Evolutionary conservation across 2,797 vertebrate species (phyloP).

Genomic region (Tolypeutes matacus): DNA sequence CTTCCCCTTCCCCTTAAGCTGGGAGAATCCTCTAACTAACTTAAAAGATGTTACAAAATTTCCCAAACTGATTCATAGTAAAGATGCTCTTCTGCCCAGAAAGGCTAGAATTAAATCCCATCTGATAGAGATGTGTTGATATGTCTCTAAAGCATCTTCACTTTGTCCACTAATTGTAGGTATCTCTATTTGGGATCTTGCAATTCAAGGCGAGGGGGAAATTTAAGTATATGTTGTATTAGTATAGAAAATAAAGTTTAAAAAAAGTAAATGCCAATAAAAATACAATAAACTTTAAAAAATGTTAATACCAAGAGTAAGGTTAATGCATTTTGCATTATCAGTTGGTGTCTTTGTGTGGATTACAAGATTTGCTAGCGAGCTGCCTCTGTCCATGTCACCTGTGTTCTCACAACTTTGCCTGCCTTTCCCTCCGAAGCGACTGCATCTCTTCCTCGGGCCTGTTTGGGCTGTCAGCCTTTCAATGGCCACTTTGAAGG

Average conservation of each 20-base stretch:
- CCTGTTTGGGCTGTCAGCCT: background rate
- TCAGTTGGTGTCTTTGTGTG: background rate
- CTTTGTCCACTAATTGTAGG: background rate
- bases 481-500: background rate
- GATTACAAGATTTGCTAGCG: background rate
- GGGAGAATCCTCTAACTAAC: background rate
- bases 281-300: background rate
- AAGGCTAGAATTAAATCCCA: background rate
- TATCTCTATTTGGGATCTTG: slow-evolving; percentile 30
- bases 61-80: background rate
- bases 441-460: background rate
- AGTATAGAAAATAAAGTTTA: background rate
- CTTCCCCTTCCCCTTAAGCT: background rate
- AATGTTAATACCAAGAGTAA: background rate
- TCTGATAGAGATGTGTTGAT: background rate
- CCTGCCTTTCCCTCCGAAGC: background rate
- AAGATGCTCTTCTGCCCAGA: background rate
- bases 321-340: background rate
- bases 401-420: too few species aligned
- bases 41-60: background rate
- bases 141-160: background rate
- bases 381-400: background rate
- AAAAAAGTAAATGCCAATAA: background rate
- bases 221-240: background rate
- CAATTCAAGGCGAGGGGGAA: background rate